phyloP scores from a whole-genome alignment of 2,113 vertebrate species.

The Tenrec ecaudatus region DNA sequence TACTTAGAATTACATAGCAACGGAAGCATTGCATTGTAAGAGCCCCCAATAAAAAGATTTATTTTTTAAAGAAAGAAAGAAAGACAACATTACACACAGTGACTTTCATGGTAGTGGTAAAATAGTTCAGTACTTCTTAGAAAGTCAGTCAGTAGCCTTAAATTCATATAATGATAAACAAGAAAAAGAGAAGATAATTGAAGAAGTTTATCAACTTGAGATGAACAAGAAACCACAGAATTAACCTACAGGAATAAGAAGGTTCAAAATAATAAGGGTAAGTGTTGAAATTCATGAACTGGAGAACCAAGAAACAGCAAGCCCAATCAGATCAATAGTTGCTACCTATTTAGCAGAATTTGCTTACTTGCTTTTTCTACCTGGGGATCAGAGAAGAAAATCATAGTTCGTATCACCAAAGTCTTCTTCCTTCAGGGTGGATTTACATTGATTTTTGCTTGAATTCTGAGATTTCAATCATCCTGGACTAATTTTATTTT shows the following conservation, averaged over 20 bases:
- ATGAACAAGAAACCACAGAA: conserved; percentile 7
- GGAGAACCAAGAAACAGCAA: neutral
- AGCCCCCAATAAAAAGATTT: too few species aligned
- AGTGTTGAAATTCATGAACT: conserved; percentile 14
- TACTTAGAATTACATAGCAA: neutral
- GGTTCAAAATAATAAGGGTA: neutral
- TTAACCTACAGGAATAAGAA: neutral
- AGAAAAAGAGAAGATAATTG: conserved; percentile 9
- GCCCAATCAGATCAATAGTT: neutral
- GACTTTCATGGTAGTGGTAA: neutral
- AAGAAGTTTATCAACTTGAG: neutral
- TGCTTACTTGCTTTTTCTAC: neutral
- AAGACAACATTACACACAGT: neutral
- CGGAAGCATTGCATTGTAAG: neutral
- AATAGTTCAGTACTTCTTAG: neutral
- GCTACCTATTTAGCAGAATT: neutral
- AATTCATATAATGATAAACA: neutral
- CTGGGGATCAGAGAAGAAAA: neutral
- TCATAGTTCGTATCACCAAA: neutral
- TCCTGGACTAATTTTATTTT: neutral
- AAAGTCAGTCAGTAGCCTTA: neutral
- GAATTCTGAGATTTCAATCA: neutral
- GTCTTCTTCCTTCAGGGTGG: neutral
- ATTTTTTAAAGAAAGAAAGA: too few species aligned
- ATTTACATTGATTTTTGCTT: neutral